Evolutionary conservation across 2,888 invertebrate species (phyloP).

Genomic region (Acheta domesticus): DNA sequence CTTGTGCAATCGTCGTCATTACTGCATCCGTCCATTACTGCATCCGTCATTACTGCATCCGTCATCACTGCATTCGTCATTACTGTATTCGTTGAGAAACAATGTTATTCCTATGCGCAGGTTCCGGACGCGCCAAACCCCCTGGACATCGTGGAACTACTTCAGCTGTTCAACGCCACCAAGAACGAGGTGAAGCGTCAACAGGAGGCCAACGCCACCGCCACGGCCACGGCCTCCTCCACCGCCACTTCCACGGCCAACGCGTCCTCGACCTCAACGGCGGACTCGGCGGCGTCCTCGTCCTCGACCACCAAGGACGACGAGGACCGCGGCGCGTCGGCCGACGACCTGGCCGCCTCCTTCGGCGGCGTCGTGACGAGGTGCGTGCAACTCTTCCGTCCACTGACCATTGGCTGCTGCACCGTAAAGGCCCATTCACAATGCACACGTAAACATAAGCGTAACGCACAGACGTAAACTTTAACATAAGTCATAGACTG

Average conservation of each 20-base stretch:
- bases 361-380: not conserved
- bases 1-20: too few species aligned
- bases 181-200: constrained; percentile 56
- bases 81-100: too few species aligned
- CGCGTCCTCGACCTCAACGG: constrained; percentile 24
- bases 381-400: too few species aligned
- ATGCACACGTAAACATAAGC: too few species aligned
- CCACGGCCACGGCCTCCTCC: constrained; percentile 24
- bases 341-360: not conserved
- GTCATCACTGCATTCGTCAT: too few species aligned
- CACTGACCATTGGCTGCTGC: too few species aligned
- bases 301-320: not conserved
- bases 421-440: too few species aligned
- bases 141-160: constrained; percentile 45
- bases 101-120: too few species aligned
- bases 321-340: not conserved
- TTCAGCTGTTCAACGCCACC: constrained; percentile 44
- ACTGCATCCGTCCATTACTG: too few species aligned
- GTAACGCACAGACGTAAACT: too few species aligned
- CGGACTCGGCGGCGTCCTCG: not conserved
- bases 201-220: constrained; percentile 42
- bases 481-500: too few species aligned
- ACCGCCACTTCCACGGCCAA: constrained; percentile 32
- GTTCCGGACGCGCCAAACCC: constrained; percentile 45
- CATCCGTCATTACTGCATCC: too few species aligned